Percentiles rank a stretch among this genome's conserved stretches.
phyloP scores from a whole-genome alignment of 2,888 invertebrate genomes.

The Cephus rjabovi region DNA sequence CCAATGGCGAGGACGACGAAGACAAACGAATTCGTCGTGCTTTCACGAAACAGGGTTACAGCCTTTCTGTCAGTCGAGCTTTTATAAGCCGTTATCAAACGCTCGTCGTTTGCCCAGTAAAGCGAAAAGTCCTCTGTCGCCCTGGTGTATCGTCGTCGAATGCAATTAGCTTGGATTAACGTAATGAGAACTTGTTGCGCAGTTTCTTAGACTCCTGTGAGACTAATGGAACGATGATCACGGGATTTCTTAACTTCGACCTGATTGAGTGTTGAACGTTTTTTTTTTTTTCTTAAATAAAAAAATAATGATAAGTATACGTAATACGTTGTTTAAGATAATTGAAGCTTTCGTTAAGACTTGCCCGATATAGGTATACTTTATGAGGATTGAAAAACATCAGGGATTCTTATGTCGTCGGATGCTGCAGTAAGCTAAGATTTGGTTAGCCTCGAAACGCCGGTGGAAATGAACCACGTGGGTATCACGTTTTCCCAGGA shows the following conservation, averaged over 20 bases:
- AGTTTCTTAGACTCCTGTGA: not conserved
- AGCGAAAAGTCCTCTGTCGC: not conserved
- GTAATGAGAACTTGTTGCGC: not conserved
- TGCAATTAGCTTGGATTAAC: not conserved
- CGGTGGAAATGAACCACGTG: not conserved
- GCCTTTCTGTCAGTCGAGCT: not conserved
- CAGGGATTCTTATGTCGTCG: not conserved
- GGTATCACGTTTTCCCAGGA: not conserved
- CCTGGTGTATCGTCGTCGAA: not conserved
- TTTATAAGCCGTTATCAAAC: not conserved
- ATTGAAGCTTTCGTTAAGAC: not conserved
- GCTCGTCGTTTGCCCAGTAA: not conserved
- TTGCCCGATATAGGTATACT: not conserved
- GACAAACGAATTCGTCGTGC: not conserved
- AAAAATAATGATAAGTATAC: not conserved
- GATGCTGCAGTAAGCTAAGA: not conserved
- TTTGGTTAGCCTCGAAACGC: not conserved
- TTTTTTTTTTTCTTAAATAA: not conserved
- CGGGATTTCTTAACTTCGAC: not conserved
- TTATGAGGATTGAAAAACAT: not conserved
- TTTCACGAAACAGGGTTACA: not conserved
- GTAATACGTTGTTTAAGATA: not conserved
- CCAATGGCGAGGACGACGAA: slow-evolving; percentile 16
- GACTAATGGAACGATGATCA: not conserved
- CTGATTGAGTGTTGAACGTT: not conserved